Evolutionary conservation across 2,113 vertebrate species (phyloP), one percentile per base, ranked within the genome.

Genomic region (Lutjanus erythropterus): DNA sequence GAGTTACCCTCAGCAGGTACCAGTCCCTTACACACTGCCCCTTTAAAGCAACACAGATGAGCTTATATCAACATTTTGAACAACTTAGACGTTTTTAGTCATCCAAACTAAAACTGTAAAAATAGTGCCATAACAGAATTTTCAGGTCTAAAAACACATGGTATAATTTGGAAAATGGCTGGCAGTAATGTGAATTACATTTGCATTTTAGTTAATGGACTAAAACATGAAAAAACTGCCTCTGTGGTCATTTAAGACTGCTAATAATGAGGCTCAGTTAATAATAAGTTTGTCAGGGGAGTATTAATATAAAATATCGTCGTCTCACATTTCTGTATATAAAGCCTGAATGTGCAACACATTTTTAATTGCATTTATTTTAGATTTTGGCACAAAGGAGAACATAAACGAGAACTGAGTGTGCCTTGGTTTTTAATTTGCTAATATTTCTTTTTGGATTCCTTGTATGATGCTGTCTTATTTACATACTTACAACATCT

Each of bases 401-500:
- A 62, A 4, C 27, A 52, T 21, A 41, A 74, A 35, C 33, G 33
- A 62, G 39, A 1, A 1, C n/a, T 1, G 10, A 41, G 11, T 1
- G 46, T 31, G n/a, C 33, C 27, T 59, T 46, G 8, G 31, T 55
- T 64, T 39, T 50, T 2, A 0, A 31, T 37, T 35, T 29, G 18
- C 37, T 31, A 7, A 10, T 35, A 9, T 31, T 9, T 8, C n/a
- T 39, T 44, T 18, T 14, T 7, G 1, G 19, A 23, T 18, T 37
- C 16, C 35, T 59, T 18, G 14, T 65, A 42, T 66, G 44, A 59
- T 55, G 25, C 52, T 59, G 46, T 75, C 44, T 2, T 58, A 83
- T 84, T 77, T 82, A 72, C 53, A 76, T 55, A 61, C 55, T 70
- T 65, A 61, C 27, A 74, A 69, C 62, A 64, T 78, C 31, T 53